Percentiles rank a stretch among this genome's conserved stretches.
Conservation (phyloP, 2,113 vertebrate species). For the Salvelinus fontinalis region DNA sequence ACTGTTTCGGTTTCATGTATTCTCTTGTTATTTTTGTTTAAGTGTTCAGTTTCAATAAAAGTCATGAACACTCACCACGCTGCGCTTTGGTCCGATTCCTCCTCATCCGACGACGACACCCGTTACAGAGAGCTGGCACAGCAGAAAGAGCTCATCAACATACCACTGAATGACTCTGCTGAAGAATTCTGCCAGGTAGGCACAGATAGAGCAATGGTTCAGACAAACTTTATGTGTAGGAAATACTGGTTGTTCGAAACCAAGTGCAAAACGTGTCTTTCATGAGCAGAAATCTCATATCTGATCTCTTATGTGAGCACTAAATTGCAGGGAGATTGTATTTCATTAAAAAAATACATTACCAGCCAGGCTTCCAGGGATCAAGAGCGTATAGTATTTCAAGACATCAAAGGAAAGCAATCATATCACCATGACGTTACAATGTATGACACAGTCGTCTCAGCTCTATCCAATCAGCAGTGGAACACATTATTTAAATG, state of each 20-base stretch:
- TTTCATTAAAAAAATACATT: not conserved
- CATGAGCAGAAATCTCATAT: not conserved
- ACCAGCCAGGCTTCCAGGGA: not conserved
- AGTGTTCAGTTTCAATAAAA: too few species aligned
- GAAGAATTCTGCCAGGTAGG: not conserved
- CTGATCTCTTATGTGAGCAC: not conserved
- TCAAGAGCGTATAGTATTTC: not conserved
- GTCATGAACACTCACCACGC: too few species aligned
- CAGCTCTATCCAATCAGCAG: slow-evolving; percentile 26
- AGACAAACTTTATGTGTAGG: not conserved
- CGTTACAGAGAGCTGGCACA: slow-evolving; percentile 35
- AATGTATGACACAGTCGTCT: slow-evolving; percentile 15
- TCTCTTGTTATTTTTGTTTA: too few species aligned
- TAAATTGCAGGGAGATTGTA: not conserved
- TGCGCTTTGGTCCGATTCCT: too few species aligned
- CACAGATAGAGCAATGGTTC: not conserved
- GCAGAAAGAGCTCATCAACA: slow-evolving; percentile 30
- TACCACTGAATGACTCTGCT: not conserved
- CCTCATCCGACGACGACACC: too few species aligned
- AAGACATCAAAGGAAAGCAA: slow-evolving; percentile 25
- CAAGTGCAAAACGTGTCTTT: not conserved
- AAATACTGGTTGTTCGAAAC: not conserved
- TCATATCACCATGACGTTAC: slow-evolving; percentile 19
- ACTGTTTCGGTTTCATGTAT: too few species aligned
- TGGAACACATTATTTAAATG: slow-evolving; percentile 43